Conservation (phyloP, 53 echinoderm and acorn worm species). For the Glandiceps talaboti region DNA sequence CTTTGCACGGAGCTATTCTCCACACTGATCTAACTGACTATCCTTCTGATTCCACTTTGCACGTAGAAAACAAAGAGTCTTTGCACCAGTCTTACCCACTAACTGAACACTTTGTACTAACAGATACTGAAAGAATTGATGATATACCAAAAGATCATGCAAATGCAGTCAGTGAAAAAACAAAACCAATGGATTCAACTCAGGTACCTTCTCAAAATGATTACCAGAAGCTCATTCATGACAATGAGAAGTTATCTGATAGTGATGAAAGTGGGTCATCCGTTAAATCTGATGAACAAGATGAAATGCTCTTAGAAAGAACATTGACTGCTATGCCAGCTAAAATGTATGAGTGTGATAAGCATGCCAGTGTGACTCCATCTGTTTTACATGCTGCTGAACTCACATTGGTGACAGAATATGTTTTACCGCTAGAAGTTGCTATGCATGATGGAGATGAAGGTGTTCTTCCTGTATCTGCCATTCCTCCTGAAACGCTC, state of each 20-base stretch:
- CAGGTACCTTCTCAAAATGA: too few species aligned
- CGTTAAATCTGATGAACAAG: too few species aligned
- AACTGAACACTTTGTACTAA: not conserved
- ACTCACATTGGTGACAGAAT: not conserved
- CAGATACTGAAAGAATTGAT: not conserved
- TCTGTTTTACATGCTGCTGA: not conserved
- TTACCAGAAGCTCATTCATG: too few species aligned
- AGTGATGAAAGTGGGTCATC: too few species aligned
- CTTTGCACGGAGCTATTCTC: not conserved
- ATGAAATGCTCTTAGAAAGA: not conserved
- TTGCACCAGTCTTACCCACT: not conserved
- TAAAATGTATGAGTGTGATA: not conserved
- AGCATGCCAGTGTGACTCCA: too few species aligned
- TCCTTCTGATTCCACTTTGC: not conserved
- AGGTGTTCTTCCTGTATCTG: not conserved
- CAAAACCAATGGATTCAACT: too few species aligned
- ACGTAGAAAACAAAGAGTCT: too few species aligned
- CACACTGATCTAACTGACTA: not conserved
- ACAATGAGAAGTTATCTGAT: too few species aligned
- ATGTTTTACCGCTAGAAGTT: not conserved
- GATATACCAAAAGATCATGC: not conserved
- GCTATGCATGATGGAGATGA: not conserved
- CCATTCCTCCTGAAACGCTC: not conserved
- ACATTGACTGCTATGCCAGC: not conserved
- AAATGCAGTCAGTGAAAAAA: too few species aligned